These are phyloP conservation scores for Noctua comes DNA, from an alignment of 2,888 invertebrate species.

Conservation along the genomic window DNA sequence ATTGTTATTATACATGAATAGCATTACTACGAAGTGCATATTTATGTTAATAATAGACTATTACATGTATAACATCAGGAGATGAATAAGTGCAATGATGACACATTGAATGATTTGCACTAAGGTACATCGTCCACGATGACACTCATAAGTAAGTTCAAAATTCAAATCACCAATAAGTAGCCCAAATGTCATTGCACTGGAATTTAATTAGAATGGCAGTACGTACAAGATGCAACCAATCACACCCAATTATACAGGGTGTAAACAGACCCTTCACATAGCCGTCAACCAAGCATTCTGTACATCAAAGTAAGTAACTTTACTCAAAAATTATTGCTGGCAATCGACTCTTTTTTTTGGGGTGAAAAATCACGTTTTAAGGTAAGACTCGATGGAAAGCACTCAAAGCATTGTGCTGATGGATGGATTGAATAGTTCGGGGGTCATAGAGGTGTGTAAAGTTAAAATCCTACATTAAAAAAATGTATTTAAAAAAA, in stretches of 20 bases:
- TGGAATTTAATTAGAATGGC: neutral
- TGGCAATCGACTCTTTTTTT: too few relatives aligned
- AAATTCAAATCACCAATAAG: neutral
- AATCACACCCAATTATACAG: neutral
- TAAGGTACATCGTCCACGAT: neutral
- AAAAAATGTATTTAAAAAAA: too few relatives aligned
- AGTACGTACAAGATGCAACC: neutral
- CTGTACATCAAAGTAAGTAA: too few relatives aligned
- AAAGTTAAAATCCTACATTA: too few relatives aligned
- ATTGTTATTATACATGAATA: slow-evolving; percentile 14
- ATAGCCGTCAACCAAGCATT: too few relatives aligned
- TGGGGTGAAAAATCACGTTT: too few relatives aligned
- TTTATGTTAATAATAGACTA: slow-evolving; percentile 29
- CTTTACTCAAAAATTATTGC: too few relatives aligned
- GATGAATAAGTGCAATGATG: neutral
- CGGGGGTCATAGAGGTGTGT: too few relatives aligned
- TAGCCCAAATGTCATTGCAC: neutral
- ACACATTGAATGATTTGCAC: neutral
- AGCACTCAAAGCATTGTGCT: too few relatives aligned
- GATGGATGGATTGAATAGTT: too few relatives aligned
- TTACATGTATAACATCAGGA: neutral
- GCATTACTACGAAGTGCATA: slow-evolving; percentile 20
- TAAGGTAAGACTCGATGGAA: too few relatives aligned
- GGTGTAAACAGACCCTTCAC: too few relatives aligned
- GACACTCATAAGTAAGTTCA: neutral